Evolutionary conservation across 2,797 vertebrate genomes (phyloP), one percentile per base, ranked within the genome.

Genomic region (Monodelphis domestica): DNA sequence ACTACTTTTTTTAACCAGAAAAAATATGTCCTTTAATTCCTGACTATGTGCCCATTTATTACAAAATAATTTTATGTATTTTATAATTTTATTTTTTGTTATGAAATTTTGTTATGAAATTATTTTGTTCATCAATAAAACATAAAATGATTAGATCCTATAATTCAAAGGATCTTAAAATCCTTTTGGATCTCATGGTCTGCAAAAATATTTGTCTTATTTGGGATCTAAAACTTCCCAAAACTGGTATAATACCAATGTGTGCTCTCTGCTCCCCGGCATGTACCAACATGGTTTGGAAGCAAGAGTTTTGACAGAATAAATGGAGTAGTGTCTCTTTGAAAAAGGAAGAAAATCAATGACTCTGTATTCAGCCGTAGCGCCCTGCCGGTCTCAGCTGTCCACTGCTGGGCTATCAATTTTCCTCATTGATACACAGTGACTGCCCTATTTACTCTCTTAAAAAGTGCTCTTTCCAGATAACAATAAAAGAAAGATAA

Each of bases 401-500:
- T 93, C 70, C 89, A 89, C 1, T 24, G 30, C 53, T 59, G 52
- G 94, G 51, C 53, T 56, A 87, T 90, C 91, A 45, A 21, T 91
- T 94, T 89, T 88, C 50, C 29, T 92, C 54, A 53, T 6, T 90
- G 55, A 89, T 24, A 63, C 26, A 53, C 55, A 50, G 52, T 59
- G 15, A n/a, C 51, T 70, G 30, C 50, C 53, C 17, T 54, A 91
- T 54, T 95, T 87, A 87, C 55, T 89, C 53, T 95, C 95, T 90
- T 50, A 57, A 38, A 90, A 95, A 91, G 70, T 14, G 2, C 17
- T 93, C 21, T 90, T 54, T 92, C 56, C 50, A 59, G 52, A 59
- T 70, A 87, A 94, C 91, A 96, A 52, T 87, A 52, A 90, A 92
- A 96, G 50, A 87, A 96, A 70, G 70, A 53, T 92, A 94, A 59